Base-by-base conservation (phyloP, 2,797 vertebrate genomes). In the Phyllotis vaccarum region DNA sequence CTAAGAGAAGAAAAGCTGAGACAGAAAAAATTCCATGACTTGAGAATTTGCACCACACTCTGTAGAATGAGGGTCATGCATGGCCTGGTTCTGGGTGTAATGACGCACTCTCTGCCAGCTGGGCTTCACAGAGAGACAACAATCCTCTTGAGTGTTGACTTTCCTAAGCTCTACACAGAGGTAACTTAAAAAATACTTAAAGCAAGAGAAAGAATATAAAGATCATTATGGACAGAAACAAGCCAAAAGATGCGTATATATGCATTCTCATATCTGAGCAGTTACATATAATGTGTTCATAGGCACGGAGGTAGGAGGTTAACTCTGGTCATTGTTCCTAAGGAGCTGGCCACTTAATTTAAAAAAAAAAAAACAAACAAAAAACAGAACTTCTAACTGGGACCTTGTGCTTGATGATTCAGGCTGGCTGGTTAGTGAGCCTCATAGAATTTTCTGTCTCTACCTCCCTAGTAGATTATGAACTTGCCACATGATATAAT, bases 1-100 rank as follows among this genome's bases (percentile, higher is more conserved):
- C 60, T 86, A 93, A 90, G 95, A 88, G 86, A 43, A 82, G 74
- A 62, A 78, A 81, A 72, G 70, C 80, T 85, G 66, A 70, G 74
- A 5, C 52, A 91, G 58, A 75, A 74, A 89, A 43, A 37, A 89
- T 68, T 13, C n/a, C 82, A 0, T 87, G 34, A 58, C 60, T 29
- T 86, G 19, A 87, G 29, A 75, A 40, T 46, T 22, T 58, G 24
- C 19, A 19, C 87, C 89, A 54, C 2, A 62, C 43, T 89, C 79
- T 49, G 86, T 10, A 74, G n/a, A 94, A 74, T 72, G 80, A 72
- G 80, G 52, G 79, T 58, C 24, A 21, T 31, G 2, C 10, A 14
- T n/a, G 3, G 29, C 17, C 31, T 85, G 64, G 52, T 24, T 96
- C 56, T 10, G 37, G 52, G 27, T 91, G 70, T 70, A 16, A 72